A percentile compares a stretch with the other conserved stretches of the same genome.
Evolutionary conservation across 2,888 invertebrate species (phyloP).

Genomic region (Polylopha cassiicola): DNA sequence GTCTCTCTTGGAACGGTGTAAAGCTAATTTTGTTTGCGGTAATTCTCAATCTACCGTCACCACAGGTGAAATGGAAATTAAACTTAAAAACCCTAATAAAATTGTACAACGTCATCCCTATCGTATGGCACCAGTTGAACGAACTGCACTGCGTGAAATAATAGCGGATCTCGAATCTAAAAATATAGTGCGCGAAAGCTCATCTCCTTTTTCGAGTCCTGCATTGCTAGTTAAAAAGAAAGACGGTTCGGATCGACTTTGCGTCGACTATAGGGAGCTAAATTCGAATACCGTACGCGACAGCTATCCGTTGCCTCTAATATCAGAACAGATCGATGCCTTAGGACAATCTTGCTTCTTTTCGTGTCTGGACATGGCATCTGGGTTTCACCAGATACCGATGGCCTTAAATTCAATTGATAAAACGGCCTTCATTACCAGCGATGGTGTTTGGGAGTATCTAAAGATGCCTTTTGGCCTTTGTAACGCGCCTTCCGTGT

Average conservation of each 20-base stretch:
- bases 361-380: conserved; percentile 15
- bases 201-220: conserved; percentile 24
- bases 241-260: conserved; percentile 26
- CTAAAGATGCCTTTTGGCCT: conserved; percentile 21
- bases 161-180: conserved; percentile 19
- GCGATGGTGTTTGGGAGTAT: conserved; percentile 18
- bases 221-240: conserved; percentile 24
- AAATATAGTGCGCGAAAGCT: conserved; percentile 24
- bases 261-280: conserved; percentile 22
- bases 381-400: conserved; percentile 19
- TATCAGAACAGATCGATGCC: conserved; percentile 15
- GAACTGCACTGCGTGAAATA: conserved; percentile 15
- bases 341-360: conserved; percentile 7
- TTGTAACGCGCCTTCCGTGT: conserved; percentile 21
- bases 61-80: conserved; percentile 18
- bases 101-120: conserved; percentile 22
- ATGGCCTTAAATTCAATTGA: conserved; percentile 13
- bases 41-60: conserved; percentile 9
- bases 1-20: neutral
- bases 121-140: conserved; percentile 15
- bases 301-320: conserved; percentile 18
- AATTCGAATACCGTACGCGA: conserved; percentile 17
- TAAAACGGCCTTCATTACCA: conserved; percentile 18
- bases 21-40: conserved; percentile 9
- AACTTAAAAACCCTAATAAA: conserved; percentile 19